Base-by-base conservation (phyloP, 2,888 invertebrate genomes). In the Halictus quadricinctus region DNA sequence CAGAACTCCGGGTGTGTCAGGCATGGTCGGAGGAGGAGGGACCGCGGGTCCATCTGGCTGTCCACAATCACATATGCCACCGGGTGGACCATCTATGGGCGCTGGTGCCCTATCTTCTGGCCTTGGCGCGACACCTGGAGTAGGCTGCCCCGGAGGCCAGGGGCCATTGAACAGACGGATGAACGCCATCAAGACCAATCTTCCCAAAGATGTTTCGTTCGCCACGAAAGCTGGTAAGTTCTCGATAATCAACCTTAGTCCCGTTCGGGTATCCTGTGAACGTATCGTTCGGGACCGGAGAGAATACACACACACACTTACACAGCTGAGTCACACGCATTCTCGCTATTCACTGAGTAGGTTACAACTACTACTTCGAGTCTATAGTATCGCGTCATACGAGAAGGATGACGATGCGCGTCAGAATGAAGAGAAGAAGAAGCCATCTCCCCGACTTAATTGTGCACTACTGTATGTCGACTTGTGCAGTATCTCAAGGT, bases 111-210 rank as follows among this genome's bases (percentile, higher is more conserved):
- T 80, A 10, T 78, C 86, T 41, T 80, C 84, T 58, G 89, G 89
- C 74, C 86, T 82, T 21, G 86, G 87, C 13, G 86, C 87, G 60
- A 81, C 87, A 72, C 80, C 90, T 69, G 91, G 91, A 41, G 89
- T 87, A 48, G 89, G 88, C 25, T 91, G 88, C 78, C 80, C 87
- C 43, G 79, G 83, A 29, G 93, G 93, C 77, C 95, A 95, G 88
- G 95, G 96, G 93, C 96, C 96, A 92, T 96, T 96, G 91, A 97
- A 97, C 94, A 95, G 97, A 91, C 95, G 97, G 91, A 97, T 97
- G 97, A 98, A 98, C 95, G 98, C 98, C 92, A 97, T 98, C 94
- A 98, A 98, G 95, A 97, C 97, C 82, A 97, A 97, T 94, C 97
- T 97, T 95, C 97, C 97, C 75, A 97, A 97, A 95, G 97, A 97